Conservation (phyloP, 2,888 invertebrate species). For the Apomyelois bistriatella region DNA sequence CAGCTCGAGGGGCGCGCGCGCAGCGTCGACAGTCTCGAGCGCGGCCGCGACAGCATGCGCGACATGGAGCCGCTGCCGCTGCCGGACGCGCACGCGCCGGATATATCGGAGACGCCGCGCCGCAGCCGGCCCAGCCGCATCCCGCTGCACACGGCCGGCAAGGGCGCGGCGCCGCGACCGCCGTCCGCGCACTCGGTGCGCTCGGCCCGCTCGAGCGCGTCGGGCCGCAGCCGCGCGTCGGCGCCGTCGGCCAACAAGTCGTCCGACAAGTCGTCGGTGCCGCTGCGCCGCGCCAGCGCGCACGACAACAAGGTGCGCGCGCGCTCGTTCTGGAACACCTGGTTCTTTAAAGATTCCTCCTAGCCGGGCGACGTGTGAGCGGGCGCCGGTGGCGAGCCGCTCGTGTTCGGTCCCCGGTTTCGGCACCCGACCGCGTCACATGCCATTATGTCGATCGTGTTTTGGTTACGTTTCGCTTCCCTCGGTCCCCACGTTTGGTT, state of each 20-base stretch:
- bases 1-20: slow-evolving; percentile 80
- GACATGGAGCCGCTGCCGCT: slow-evolving; percentile 67
- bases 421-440: slow-evolving; percentile 39
- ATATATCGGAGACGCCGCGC: slow-evolving; percentile 76
- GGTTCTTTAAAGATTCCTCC: slow-evolving; percentile 52
- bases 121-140: slow-evolving; percentile 82
- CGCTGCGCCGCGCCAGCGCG: slow-evolving; percentile 49
- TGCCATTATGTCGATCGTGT: slow-evolving; percentile 79
- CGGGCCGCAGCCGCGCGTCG: slow-evolving; percentile 40
- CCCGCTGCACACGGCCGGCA: slow-evolving; percentile 79
- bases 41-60: slow-evolving; percentile 53
- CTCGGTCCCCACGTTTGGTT: slow-evolving; percentile 26
- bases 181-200: slow-evolving; percentile 38
- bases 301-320: slow-evolving; percentile 85
- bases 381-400: slow-evolving; percentile 44
- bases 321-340: slow-evolving; percentile 83
- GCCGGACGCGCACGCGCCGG: slow-evolving; percentile 79
- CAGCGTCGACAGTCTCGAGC: slow-evolving; percentile 34
- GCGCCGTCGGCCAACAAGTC: slow-evolving; percentile 35
- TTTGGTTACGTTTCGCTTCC: slow-evolving; percentile 40
- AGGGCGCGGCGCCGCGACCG: slow-evolving; percentile 80
- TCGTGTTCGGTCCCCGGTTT: slow-evolving; percentile 32
- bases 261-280: slow-evolving; percentile 60
- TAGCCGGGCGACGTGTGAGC: slow-evolving; percentile 41
- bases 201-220: slow-evolving; percentile 43